Evolutionary conservation across 2,888 invertebrate genomes (phyloP).

Genomic region (Eilema sororculum): DNA sequence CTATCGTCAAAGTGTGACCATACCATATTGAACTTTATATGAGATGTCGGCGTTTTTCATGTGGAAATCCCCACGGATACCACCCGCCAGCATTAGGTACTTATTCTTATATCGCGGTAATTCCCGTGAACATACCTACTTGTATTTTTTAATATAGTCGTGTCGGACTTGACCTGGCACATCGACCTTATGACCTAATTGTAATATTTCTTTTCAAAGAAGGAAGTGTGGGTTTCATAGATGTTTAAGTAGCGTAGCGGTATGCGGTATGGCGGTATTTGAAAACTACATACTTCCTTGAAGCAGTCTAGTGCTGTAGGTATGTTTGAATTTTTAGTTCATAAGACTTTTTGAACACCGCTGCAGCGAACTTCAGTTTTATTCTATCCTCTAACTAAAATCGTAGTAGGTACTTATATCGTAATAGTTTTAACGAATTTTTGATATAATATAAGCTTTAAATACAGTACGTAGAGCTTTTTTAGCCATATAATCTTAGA

Average conservation of each 20-base stretch:
- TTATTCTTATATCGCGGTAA: not conserved
- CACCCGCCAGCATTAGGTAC: too few species aligned
- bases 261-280: not conserved
- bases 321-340: not conserved
- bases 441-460: too few species aligned
- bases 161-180: not conserved
- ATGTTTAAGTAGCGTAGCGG: not conserved
- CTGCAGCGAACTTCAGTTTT: not conserved
- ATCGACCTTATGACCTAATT: slow-evolving; percentile 1
- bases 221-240: not conserved
- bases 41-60: too few species aligned
- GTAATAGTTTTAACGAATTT: too few species aligned
- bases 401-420: too few species aligned
- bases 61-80: too few species aligned
- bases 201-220: not conserved
- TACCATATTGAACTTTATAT: too few species aligned
- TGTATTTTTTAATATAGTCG: not conserved
- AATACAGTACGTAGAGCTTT: too few species aligned
- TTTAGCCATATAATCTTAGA: too few species aligned
- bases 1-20: too few species aligned
- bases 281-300: not conserved
- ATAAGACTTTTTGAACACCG: not conserved
- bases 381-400: not conserved
- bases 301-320: not conserved
- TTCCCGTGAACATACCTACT: not conserved